Evolutionary conservation across 2,888 invertebrate genomes (phyloP).

Genomic region (Diachrysia chrysitis): DNA sequence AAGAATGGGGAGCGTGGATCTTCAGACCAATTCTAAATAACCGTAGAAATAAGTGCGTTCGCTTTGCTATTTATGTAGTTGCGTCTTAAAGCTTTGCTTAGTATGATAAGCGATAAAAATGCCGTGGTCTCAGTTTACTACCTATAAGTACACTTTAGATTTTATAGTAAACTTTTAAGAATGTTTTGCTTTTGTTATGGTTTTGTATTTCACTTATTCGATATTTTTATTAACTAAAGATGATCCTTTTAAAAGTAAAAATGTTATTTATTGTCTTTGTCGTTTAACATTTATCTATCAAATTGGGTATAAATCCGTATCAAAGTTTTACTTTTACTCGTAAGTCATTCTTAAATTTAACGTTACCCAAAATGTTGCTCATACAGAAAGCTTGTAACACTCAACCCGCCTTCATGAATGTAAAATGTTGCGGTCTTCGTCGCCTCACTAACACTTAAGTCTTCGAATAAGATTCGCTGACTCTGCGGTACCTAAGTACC

Average conservation of each 20-base stretch:
- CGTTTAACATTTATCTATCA: too few species aligned
- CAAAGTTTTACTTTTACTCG: not conserved
- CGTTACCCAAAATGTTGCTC: conserved; percentile 13
- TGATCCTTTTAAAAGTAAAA: too few species aligned
- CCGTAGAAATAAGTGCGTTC: not conserved
- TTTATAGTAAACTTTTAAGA: too few species aligned
- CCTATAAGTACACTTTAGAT: too few species aligned
- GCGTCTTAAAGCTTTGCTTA: too few species aligned
- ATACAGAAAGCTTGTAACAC: conserved; percentile 31
- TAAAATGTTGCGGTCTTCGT: conserved; percentile 70
- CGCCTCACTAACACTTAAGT: conserved; percentile 71
- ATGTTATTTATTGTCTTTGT: too few species aligned
- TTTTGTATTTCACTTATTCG: too few species aligned
- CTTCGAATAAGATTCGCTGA: conserved; percentile 67
- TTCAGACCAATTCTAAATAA: conserved; percentile 4
- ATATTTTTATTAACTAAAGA: too few species aligned
- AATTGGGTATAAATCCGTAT: not conserved
- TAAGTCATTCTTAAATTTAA: not conserved
- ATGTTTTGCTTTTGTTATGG: too few species aligned
- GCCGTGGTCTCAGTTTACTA: too few species aligned
- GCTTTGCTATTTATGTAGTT: not conserved
- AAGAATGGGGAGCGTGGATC: conserved; percentile 23
- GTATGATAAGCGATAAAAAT: too few species aligned
- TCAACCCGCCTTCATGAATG: conserved; percentile 70
- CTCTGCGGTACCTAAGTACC: conserved; percentile 64